phyloP scores from a whole-genome alignment of 2,113 vertebrate species.

The Chaetorhynchus papuensis region DNA sequence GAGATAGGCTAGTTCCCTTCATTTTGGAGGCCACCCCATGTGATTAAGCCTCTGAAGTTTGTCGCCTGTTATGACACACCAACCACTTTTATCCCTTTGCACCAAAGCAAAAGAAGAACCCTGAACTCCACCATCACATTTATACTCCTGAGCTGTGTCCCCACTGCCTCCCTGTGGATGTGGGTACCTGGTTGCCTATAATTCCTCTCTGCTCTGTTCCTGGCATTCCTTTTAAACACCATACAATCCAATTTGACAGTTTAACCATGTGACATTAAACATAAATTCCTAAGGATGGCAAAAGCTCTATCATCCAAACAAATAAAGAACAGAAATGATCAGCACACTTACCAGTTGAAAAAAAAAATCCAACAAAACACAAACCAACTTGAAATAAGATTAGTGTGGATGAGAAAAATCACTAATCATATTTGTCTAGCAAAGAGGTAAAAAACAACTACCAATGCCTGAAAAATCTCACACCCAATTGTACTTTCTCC shows the following conservation, averaged over 20 bases:
- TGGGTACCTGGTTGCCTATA: not conserved
- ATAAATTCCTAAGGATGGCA: not conserved
- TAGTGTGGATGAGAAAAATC: not conserved
- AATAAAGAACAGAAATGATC: not conserved
- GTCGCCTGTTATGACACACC: not conserved
- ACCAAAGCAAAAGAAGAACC: not conserved
- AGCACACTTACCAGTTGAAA: not conserved
- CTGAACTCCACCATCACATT: not conserved
- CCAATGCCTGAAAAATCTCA: not conserved
- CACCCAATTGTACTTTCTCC: not conserved
- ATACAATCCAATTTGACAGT: not conserved
- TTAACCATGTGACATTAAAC: not conserved
- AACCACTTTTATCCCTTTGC: not conserved
- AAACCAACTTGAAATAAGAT: not conserved
- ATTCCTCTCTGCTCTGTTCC: not conserved
- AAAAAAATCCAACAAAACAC: not conserved
- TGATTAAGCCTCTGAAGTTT: not conserved
- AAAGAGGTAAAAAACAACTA: not conserved
- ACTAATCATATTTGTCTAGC: not conserved
- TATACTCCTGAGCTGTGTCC: not conserved
- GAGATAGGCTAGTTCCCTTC: not conserved
- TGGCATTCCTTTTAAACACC: not conserved
- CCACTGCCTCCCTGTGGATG: not conserved
- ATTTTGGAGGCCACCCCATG: not conserved
- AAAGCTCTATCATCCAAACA: not conserved